Evolutionary conservation across 1,140 invertebrate species (phyloP).

Genomic region (Eufriesea mexicana): DNA sequence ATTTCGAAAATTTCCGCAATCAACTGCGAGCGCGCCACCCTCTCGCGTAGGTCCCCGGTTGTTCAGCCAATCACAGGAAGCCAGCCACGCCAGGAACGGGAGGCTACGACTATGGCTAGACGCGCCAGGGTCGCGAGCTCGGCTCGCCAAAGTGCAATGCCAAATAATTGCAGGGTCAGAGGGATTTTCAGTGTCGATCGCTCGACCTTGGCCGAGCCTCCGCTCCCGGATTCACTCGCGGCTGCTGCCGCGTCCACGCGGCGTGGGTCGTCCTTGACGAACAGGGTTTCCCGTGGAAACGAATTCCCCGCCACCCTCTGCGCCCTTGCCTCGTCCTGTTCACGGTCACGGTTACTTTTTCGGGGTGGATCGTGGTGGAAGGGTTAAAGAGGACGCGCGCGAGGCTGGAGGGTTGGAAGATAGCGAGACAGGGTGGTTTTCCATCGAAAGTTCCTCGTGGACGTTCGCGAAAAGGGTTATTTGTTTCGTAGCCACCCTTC

Average conservation of each 20-base stretch:
- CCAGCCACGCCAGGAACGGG: too few relatives aligned
- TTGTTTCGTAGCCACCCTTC: not conserved
- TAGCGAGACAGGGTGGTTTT: not conserved
- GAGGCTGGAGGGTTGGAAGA: too few relatives aligned
- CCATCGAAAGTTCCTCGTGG: not conserved
- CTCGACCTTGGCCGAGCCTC: slow-evolving; percentile 40
- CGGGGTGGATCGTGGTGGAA: not conserved
- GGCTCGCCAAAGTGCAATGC: slow-evolving; percentile 34
- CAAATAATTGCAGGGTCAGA: slow-evolving; percentile 46
- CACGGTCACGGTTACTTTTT: too few relatives aligned
- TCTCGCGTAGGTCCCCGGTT: too few relatives aligned
- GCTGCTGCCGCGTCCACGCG: not conserved
- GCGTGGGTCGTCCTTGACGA: not conserved
- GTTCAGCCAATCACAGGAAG: not conserved
- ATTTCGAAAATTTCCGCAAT: not conserved
- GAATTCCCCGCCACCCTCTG: not conserved
- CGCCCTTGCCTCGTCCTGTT: too few relatives aligned
- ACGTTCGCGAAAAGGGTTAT: not conserved
- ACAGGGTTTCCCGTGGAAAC: slow-evolving; percentile 1
- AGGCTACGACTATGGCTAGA: too few relatives aligned
- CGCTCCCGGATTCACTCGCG: slow-evolving; percentile 1
- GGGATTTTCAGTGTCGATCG: slow-evolving; percentile 35
- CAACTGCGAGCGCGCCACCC: not conserved
- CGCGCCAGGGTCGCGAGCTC: not conserved
- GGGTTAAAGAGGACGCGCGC: not conserved